Conservation (phyloP, 2,797 vertebrate species). For the Gallirallus australis region DNA sequence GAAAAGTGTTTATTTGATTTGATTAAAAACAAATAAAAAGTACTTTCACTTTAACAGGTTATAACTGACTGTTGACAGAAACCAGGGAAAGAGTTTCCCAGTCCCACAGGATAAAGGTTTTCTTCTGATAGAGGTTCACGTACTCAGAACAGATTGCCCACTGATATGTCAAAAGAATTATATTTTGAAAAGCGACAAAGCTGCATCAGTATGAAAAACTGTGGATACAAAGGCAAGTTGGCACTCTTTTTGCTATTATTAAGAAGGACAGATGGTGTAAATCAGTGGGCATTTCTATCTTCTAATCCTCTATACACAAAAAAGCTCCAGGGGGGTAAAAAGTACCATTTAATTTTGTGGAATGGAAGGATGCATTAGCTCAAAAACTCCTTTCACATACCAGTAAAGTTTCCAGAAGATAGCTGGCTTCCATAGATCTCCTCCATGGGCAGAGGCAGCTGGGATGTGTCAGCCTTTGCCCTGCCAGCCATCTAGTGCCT, state of each 20-base stretch:
- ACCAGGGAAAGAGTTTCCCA: slow-evolving; percentile 57
- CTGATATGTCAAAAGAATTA: slow-evolving; percentile 4
- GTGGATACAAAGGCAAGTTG: neutral
- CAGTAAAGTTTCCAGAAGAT: neutral
- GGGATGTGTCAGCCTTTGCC: neutral
- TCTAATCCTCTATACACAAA: neutral
- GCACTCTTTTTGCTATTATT: neutral
- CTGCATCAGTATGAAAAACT: neutral
- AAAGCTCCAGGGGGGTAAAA: neutral
- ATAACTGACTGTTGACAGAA: slow-evolving; percentile 65
- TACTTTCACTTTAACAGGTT: slow-evolving; percentile 82
- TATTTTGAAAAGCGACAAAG: neutral
- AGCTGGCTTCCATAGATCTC: neutral
- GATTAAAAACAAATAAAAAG: slow-evolving; percentile 76
- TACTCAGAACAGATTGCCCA: slow-evolving; percentile 60
- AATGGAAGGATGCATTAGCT: neutral
- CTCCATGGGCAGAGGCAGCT: neutral
- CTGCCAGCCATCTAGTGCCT: neutral
- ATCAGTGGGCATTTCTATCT: neutral
- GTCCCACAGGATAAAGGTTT: slow-evolving; percentile 64
- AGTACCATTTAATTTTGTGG: neutral
- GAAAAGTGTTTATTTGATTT: slow-evolving; percentile 80
- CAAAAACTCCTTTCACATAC: neutral
- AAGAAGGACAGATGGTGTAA: neutral
- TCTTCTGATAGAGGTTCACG: slow-evolving; percentile 55